These are phyloP conservation scores for Lamellibrachia columna DNA, from an alignment of 2,888 invertebrate genomes.

Conservation along the genomic window DNA sequence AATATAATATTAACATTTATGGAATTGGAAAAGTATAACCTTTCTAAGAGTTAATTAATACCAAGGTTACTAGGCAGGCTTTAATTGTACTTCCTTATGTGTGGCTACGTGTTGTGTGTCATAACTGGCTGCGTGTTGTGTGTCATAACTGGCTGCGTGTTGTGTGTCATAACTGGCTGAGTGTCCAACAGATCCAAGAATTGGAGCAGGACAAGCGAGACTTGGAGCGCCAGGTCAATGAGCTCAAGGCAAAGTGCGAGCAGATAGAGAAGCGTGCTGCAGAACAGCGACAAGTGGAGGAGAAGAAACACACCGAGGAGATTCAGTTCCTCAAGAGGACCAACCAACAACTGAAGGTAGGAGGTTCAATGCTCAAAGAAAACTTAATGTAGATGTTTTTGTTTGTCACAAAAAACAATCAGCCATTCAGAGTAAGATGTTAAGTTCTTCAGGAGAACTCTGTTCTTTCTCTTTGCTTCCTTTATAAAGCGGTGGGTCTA, in stretches of 20 bases:
- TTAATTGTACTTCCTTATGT: not conserved
- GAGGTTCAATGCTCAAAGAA: not conserved
- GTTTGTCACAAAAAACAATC: not conserved
- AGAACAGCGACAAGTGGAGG: conserved; percentile 87
- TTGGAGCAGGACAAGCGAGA: conserved; percentile 78
- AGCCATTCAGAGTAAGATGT: not conserved
- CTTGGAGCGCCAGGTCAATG: conserved; percentile 77
- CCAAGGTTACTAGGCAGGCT: not conserved
- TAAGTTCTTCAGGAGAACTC: not conserved
- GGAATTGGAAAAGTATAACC: not conserved
- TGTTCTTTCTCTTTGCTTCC: no score
- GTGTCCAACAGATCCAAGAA: conserved; percentile 66
- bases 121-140: no score
- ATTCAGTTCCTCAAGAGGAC: conserved; percentile 91
- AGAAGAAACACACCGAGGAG: conserved; percentile 92
- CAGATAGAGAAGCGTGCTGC: conserved; percentile 67
- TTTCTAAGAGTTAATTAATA: not conserved
- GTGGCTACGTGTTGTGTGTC: not conserved
- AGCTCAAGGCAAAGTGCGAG: conserved; percentile 66
- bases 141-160: not conserved
- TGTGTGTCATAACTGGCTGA: not conserved
- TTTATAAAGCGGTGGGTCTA: no score
- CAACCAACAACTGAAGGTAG: conserved; percentile 89
- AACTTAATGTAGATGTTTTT: not conserved
- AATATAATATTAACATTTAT: not conserved